Conservation (phyloP, 2,113 vertebrate species). For the Aix galericulata region DNA sequence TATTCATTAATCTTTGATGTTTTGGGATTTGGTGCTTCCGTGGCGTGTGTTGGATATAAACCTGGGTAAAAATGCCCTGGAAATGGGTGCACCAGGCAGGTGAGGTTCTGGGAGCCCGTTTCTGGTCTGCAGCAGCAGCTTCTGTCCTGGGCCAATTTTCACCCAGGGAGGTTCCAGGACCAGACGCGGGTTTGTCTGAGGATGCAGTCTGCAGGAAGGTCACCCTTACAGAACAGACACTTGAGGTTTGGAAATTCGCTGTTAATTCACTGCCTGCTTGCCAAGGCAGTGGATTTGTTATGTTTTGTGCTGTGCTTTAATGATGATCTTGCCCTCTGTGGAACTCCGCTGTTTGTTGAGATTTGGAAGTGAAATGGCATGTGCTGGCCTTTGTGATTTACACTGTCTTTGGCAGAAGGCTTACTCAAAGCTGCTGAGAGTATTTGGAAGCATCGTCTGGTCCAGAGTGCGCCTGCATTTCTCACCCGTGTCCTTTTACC, state of each 20-base stretch:
- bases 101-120: background rate
- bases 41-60: conserved; percentile 39
- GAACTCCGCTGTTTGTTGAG: background rate
- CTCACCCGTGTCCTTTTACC: background rate
- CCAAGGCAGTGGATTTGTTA: background rate
- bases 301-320: background rate
- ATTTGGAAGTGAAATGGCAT: fast-evolving
- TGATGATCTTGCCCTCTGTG: background rate
- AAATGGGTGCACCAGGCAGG: conserved; percentile 46
- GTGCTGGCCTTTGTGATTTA: background rate
- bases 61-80: conserved; percentile 40
- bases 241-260: background rate
- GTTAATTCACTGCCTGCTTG: background rate
- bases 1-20: conserved; percentile 11
- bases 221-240: background rate
- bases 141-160: background rate
- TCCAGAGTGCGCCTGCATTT: background rate
- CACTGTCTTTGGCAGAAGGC: background rate
- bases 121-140: background rate
- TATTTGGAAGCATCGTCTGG: background rate
- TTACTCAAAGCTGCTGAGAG: background rate
- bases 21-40: background rate
- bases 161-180: background rate
- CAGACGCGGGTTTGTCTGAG: background rate
- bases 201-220: background rate